Percentiles rank a stretch among this genome's conserved stretches.
Evolutionary conservation across 2,797 vertebrate species (phyloP).

Genomic region (Tangara arthus): DNA sequence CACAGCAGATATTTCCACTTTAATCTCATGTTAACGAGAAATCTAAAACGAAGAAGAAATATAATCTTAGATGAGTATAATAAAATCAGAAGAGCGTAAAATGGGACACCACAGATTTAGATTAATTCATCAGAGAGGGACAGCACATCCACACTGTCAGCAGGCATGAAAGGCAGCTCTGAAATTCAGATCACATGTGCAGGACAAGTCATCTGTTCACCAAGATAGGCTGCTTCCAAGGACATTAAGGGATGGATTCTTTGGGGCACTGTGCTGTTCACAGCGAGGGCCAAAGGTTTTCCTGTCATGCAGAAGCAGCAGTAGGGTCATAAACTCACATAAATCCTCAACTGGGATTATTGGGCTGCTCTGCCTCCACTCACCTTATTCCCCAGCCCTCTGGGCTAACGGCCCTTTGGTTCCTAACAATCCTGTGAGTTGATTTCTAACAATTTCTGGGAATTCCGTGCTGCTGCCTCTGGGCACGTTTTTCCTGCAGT

Average conservation of each 20-base stretch:
- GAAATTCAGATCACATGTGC: not conserved
- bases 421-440: not conserved
- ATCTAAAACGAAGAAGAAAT: not conserved
- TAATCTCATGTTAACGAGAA: not conserved
- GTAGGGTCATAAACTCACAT: not conserved
- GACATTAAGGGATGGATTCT: not conserved
- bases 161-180: not conserved
- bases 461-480: not conserved
- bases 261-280: not conserved
- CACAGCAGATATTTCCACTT: not conserved
- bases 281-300: not conserved
- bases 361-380: not conserved
- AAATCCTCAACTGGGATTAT: not conserved
- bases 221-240: not conserved
- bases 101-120: not conserved
- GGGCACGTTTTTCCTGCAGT: not conserved
- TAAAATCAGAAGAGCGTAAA: not conserved
- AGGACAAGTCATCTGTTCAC: not conserved
- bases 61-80: not conserved
- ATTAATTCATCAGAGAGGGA: not conserved
- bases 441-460: not conserved
- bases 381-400: not conserved
- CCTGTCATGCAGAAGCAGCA: not conserved
- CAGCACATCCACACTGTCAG: not conserved
- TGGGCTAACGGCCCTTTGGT: not conserved